phyloP scores from a whole-genome alignment of 2,797 vertebrate genomes.

The Halcyon badia region DNA sequence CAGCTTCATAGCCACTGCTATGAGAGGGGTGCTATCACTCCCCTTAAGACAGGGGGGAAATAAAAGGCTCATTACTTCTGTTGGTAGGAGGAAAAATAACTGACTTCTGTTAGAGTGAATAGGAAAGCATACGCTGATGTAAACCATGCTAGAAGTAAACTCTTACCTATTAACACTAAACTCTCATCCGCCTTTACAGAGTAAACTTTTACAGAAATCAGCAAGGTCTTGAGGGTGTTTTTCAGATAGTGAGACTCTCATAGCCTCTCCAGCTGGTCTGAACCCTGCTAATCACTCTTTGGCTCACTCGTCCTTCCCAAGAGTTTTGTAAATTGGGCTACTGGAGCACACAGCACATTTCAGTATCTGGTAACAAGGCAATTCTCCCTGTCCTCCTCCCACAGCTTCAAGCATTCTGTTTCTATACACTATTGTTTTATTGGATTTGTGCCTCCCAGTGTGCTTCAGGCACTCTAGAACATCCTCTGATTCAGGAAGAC shows the following conservation, averaged over 20 bases:
- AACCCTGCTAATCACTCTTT: not conserved
- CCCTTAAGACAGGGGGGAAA: not conserved
- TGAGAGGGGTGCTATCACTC: not conserved
- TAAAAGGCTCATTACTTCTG: not conserved
- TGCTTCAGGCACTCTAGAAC: conserved; percentile 14
- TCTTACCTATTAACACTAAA: not conserved
- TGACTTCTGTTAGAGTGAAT: not conserved
- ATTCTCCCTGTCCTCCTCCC: not conserved
- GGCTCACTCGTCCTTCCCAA: not conserved
- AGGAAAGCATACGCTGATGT: not conserved
- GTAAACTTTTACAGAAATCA: not conserved
- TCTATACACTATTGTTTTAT: not conserved
- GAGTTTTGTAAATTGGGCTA: not conserved
- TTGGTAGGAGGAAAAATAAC: not conserved
- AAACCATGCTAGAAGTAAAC: not conserved
- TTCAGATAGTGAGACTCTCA: not conserved
- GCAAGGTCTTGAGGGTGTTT: not conserved
- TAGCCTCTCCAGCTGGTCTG: not conserved
- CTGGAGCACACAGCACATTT: not conserved
- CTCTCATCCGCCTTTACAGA: not conserved
- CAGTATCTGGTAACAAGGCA: not conserved
- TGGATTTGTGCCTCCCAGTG: conserved; percentile 13
- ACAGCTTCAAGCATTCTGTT: not conserved
- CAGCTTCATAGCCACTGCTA: not conserved
- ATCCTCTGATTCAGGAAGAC: conserved; percentile 15